Evolutionary conservation across 2,888 invertebrate species (phyloP).

Genomic region (Lepidocyrtinus sp.): DNA sequence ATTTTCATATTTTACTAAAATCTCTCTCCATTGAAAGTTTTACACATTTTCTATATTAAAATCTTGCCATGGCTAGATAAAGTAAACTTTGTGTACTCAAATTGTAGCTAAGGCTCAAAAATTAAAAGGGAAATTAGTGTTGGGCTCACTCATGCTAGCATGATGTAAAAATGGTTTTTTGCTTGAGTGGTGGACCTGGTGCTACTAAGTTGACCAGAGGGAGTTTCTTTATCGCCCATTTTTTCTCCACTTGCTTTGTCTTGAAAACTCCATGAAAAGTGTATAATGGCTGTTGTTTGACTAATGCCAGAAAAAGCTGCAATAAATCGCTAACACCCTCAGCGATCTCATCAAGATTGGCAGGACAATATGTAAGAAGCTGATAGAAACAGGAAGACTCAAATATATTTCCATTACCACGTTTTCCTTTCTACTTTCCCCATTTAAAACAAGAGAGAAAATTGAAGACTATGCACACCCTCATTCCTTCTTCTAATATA

Average conservation of each 20-base stretch:
- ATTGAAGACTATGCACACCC: slow-evolving; percentile 12
- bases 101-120: no score
- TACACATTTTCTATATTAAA: no score
- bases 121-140: no score
- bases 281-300: slow-evolving; percentile 58
- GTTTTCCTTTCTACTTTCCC: slow-evolving; percentile 31
- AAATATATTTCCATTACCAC: slow-evolving; percentile 60
- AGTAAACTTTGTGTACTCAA: no score
- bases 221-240: slow-evolving; percentile 24
- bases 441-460: slow-evolving; percentile 18
- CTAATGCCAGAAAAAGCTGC: slow-evolving; percentile 54
- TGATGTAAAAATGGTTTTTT: no score
- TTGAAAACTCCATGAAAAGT: slow-evolving; percentile 30
- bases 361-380: slow-evolving; percentile 60
- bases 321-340: slow-evolving; percentile 58
- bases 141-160: no score
- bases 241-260: slow-evolving; percentile 29
- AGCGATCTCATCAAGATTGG: slow-evolving; percentile 61
- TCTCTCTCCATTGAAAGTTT: no score
- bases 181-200: no score
- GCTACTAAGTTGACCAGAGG: not conserved
- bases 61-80: no score
- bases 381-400: slow-evolving; percentile 55
- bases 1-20: no score
- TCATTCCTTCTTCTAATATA: slow-evolving; percentile 28